phyloP scores from a whole-genome alignment of 1,140 invertebrate species.

The Pachyrhynchus sulphureomaculatus region DNA sequence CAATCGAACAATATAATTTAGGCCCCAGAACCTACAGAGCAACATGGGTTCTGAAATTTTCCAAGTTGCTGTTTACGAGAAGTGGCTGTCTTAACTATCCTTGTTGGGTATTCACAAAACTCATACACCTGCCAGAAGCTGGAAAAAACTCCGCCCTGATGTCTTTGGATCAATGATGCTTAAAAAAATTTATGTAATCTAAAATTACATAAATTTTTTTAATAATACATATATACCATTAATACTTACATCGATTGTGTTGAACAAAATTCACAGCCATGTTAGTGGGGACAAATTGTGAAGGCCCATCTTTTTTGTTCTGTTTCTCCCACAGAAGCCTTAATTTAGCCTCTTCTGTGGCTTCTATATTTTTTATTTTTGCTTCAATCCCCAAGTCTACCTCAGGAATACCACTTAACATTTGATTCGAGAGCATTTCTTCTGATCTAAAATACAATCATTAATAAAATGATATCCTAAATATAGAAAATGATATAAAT shows the following conservation, averaged over 20 bases:
- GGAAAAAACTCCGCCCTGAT: too few species aligned
- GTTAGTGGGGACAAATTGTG: conserved; percentile 95
- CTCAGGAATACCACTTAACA: conserved; percentile 99
- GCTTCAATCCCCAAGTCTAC: conserved; percentile 98
- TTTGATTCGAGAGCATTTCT: conserved; percentile 99
- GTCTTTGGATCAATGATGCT: not conserved
- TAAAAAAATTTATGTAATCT: too few species aligned
- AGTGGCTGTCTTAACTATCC: too few species aligned
- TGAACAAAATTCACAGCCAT: conserved; percentile 98
- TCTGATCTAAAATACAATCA: conserved; percentile 65
- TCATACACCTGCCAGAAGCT: too few species aligned
- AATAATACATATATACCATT: too few species aligned
- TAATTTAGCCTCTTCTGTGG: conserved; percentile 95
- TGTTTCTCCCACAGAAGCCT: conserved; percentile 84
- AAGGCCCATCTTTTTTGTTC: conserved; percentile 91
- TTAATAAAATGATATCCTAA: not conserved
- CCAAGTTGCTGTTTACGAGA: too few species aligned
- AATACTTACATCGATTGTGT: conserved; percentile 88
- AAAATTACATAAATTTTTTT: too few species aligned
- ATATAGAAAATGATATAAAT: not conserved
- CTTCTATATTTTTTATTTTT: conserved; percentile 97
- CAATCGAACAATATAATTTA: too few species aligned
- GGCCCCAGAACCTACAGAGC: too few species aligned
- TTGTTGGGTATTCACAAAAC: too few species aligned
- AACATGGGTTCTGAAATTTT: too few species aligned